Percentiles rank a stretch among this genome's conserved stretches.
phyloP scores from a whole-genome alignment of 92 coral and sea anemone genomes.

The Palythoa heliodiscus region DNA sequence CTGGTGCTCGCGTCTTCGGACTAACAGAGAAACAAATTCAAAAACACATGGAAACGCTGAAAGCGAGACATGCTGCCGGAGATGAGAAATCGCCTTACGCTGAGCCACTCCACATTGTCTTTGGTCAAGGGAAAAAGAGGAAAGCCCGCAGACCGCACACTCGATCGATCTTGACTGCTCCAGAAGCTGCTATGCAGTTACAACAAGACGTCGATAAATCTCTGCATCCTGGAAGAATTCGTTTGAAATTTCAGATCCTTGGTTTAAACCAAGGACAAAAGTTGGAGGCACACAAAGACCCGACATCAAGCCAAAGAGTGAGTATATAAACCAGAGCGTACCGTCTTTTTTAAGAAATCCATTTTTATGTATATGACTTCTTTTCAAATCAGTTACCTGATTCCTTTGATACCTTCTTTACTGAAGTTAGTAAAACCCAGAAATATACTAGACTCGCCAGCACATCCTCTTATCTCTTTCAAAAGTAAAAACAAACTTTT shows the following conservation, averaged over 20 bases:
- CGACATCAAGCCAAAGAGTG: not conserved
- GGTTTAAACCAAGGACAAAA: slow-evolving; percentile 16
- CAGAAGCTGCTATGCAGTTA: slow-evolving; percentile 38
- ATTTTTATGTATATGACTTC: too few relatives aligned
- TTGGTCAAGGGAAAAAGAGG: slow-evolving; percentile 65
- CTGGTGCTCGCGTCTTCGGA: slow-evolving; percentile 98
- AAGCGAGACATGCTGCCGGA: slow-evolving; percentile 93
- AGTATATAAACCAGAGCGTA: not conserved
- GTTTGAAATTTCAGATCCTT: slow-evolving; percentile 47
- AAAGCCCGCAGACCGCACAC: slow-evolving; percentile 36
- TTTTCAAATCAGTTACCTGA: too few relatives aligned
- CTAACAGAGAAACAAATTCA: slow-evolving; percentile 95
- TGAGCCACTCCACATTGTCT: slow-evolving; percentile 87
- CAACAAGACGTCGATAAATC: slow-evolving; percentile 31
- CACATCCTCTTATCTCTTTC: too few relatives aligned
- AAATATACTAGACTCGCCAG: too few relatives aligned
- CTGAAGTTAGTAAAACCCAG: too few relatives aligned
- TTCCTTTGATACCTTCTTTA: too few relatives aligned
- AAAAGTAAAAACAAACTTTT: too few relatives aligned
- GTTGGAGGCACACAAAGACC: not conserved
- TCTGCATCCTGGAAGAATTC: slow-evolving; percentile 51
- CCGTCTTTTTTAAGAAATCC: too few relatives aligned
- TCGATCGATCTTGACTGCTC: slow-evolving; percentile 35
- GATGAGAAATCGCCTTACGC: slow-evolving; percentile 97
- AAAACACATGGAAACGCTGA: slow-evolving; percentile 91